phyloP scores from a whole-genome alignment of 2,888 invertebrate species.

The Diarsia brunnea region DNA sequence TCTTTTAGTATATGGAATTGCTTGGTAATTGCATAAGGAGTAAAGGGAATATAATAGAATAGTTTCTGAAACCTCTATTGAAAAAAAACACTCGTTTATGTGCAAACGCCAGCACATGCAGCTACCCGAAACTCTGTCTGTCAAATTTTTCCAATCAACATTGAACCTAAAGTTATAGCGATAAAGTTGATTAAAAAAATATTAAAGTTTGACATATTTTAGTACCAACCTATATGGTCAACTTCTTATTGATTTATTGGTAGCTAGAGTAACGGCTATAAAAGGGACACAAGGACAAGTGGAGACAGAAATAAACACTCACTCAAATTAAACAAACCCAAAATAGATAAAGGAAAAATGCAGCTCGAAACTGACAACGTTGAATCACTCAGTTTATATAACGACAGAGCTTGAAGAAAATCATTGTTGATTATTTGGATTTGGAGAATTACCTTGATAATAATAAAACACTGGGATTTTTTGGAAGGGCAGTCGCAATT shows the following conservation, averaged over 20 bases:
- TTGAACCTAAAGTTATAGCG: too few relatives aligned
- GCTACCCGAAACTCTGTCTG: too few relatives aligned
- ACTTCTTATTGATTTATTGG: slow-evolving; percentile 13
- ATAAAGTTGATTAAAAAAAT: too few relatives aligned
- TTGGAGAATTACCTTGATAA: background rate
- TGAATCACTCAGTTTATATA: too few relatives aligned
- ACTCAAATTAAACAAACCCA: slow-evolving; percentile 3
- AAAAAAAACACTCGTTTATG: background rate
- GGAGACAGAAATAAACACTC: slow-evolving; percentile 14
- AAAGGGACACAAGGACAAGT: slow-evolving; percentile 10
- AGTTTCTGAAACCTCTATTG: background rate
- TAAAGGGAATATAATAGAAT: too few relatives aligned
- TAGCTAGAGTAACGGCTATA: slow-evolving; percentile 8
- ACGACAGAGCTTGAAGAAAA: background rate
- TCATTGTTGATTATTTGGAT: background rate
- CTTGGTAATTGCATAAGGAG: too few relatives aligned
- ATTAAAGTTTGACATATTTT: too few relatives aligned
- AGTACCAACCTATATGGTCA: background rate
- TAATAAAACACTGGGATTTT: background rate
- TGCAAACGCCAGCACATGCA: too few relatives aligned
- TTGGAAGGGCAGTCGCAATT: background rate
- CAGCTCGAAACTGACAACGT: too few relatives aligned
- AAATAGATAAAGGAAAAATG: background rate
- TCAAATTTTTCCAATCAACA: too few relatives aligned
- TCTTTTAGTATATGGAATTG: too few relatives aligned